These are phyloP conservation scores for Melieria picta DNA, from an alignment of 2,888 invertebrate genomes.

Conservation along the genomic window DNA sequence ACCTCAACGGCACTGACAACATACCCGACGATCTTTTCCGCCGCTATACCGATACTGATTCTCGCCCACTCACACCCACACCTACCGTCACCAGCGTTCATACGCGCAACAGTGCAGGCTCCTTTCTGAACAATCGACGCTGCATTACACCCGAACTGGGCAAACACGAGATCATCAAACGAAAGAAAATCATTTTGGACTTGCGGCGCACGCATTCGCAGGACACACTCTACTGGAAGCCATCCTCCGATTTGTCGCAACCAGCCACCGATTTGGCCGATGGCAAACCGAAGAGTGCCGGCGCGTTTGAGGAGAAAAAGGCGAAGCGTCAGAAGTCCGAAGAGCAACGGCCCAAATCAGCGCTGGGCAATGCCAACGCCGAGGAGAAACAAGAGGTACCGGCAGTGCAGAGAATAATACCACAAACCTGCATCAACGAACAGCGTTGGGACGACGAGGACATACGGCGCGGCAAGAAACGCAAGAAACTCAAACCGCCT, in stretches of 20 bases:
- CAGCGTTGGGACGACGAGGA: conserved; percentile 62
- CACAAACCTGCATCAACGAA: conserved; percentile 62
- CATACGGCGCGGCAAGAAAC: conserved; percentile 70
- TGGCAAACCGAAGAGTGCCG: conserved; percentile 57
- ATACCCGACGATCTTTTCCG: conserved; percentile 81
- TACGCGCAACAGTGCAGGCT: conserved; percentile 73
- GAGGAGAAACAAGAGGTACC: conserved; percentile 47
- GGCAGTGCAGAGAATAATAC: conserved; percentile 45
- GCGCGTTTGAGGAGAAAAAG: conserved; percentile 53
- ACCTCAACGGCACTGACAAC: conserved; percentile 67
- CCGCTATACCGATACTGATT: conserved; percentile 86
- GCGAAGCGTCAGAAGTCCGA: conserved; percentile 51
- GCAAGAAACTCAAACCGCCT: conserved; percentile 58
- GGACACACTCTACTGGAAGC: conserved; percentile 69
- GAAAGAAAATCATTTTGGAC: conserved; percentile 79
- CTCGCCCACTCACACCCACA: conserved; percentile 82
- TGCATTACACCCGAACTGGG: conserved; percentile 80
- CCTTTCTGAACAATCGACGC: conserved; percentile 67
- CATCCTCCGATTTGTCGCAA: conserved; percentile 66
- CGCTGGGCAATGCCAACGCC: conserved; percentile 47
- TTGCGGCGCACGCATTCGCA: conserved; percentile 67
- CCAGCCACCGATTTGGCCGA: conserved; percentile 48
- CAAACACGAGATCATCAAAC: conserved; percentile 67
- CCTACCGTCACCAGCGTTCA: conserved; percentile 80
- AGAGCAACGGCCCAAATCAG: conserved; percentile 57